phyloP scores from a whole-genome alignment of 2,888 invertebrate genomes.

The Metallyticus violacea region DNA sequence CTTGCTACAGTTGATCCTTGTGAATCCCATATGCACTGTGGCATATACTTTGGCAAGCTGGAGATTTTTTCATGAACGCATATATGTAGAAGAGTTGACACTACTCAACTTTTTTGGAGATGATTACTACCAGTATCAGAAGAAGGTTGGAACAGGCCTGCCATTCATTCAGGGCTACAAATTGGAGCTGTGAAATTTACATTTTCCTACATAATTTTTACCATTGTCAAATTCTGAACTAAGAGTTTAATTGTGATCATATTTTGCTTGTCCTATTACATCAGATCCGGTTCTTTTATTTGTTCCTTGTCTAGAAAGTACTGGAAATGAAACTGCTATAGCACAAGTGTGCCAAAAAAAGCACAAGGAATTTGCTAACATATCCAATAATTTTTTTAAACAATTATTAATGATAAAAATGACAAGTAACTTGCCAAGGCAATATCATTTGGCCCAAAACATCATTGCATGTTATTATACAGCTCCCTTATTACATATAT shows the following conservation, averaged over 20 bases:
- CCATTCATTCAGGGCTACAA: conserved; percentile 82
- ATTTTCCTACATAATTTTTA: not conserved
- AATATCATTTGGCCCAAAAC: too few relatives aligned
- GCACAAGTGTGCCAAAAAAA: not conserved
- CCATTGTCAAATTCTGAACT: not conserved
- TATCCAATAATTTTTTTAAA: too few relatives aligned
- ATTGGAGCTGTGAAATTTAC: conserved; percentile 36
- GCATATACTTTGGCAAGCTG: conserved; percentile 82
- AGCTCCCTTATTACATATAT: too few relatives aligned
- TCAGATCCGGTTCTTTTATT: not conserved
- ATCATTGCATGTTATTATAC: too few relatives aligned
- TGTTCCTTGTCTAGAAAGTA: not conserved
- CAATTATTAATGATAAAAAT: too few relatives aligned
- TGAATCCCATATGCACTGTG: conserved; percentile 85
- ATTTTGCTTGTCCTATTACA: not conserved
- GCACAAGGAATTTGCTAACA: not conserved
- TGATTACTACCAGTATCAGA: conserved; percentile 83
- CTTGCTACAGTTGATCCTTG: conserved; percentile 67
- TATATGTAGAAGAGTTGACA: conserved; percentile 84
- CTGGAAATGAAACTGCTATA: not conserved
- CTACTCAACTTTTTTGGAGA: conserved; percentile 89
- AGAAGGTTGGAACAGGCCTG: conserved; percentile 77
- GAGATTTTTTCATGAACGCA: conserved; percentile 86
- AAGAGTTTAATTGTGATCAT: not conserved
- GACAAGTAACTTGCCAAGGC: too few relatives aligned